Evolutionary conservation across 2,113 vertebrate genomes (phyloP).

Genomic region (Chrysemys picta): DNA sequence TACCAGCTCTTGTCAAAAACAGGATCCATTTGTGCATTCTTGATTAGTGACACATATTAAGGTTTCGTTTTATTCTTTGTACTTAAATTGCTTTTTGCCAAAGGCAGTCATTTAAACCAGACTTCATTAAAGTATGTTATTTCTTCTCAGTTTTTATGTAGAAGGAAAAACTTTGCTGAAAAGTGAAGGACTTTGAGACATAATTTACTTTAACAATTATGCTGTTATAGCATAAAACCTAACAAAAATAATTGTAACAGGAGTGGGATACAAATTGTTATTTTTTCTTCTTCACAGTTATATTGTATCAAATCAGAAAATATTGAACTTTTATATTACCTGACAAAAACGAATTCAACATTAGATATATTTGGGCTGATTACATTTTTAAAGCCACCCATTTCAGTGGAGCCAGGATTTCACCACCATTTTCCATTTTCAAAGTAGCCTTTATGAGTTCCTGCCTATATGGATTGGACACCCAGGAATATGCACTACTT

Average conservation of each 20-base stretch:
- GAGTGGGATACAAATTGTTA: not conserved
- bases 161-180: not conserved
- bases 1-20: conserved; percentile 53
- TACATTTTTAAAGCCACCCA: not conserved
- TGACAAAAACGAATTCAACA: not conserved
- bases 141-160: conserved; percentile 48
- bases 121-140: conserved; percentile 62
- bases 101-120: conserved; percentile 46
- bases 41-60: conserved; percentile 65
- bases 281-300: not conserved
- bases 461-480: not conserved
- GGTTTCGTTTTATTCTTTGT: conserved; percentile 62
- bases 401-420: not conserved
- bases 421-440: not conserved
- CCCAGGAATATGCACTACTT: not conserved
- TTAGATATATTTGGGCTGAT: not conserved
- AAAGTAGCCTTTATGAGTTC: not conserved
- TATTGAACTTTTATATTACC: not conserved
- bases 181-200: not conserved
- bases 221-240: not conserved
- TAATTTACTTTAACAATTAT: conserved; percentile 49
- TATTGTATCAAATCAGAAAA: not conserved
- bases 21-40: conserved; percentile 39
- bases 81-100: conserved; percentile 58
- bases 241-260: not conserved